These are phyloP conservation scores for Mormoops blainvillei DNA, from an alignment of 2,113 vertebrate genomes.

Conservation along the genomic window DNA sequence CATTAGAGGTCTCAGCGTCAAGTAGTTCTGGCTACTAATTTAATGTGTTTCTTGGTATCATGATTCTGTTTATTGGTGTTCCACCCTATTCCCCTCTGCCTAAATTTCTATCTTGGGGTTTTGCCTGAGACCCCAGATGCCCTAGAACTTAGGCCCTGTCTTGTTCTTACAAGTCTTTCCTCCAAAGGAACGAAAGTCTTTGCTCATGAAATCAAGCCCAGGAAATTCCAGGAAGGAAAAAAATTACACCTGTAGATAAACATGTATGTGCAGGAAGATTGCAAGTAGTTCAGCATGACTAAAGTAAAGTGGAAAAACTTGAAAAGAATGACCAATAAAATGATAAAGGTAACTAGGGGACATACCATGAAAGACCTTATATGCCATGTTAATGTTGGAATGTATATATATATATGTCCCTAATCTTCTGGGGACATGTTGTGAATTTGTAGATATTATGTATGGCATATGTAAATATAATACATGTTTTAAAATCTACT, in stretches of 20 bases:
- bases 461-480: background rate
- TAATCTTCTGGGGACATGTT: background rate
- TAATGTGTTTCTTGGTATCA: background rate
- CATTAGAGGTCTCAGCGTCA: background rate
- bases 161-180: constrained; percentile 31
- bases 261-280: background rate
- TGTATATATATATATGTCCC: background rate
- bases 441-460: background rate
- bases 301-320: background rate
- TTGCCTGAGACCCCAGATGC: background rate
- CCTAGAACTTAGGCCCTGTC: background rate
- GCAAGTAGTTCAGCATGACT: background rate
- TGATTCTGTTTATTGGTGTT: background rate
- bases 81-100: background rate
- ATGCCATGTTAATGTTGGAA: background rate
- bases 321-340: background rate
- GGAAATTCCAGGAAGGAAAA: background rate
- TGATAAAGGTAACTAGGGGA: background rate
- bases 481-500: background rate
- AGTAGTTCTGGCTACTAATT: background rate
- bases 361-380: background rate
- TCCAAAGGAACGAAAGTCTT: background rate
- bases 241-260: background rate
- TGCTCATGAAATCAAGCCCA: constrained; percentile 6
- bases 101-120: background rate